Evolutionary conservation across 1,140 invertebrate species (phyloP), one percentile per base, ranked within the genome.

Genomic region (Oncopodura yosiiana): DNA sequence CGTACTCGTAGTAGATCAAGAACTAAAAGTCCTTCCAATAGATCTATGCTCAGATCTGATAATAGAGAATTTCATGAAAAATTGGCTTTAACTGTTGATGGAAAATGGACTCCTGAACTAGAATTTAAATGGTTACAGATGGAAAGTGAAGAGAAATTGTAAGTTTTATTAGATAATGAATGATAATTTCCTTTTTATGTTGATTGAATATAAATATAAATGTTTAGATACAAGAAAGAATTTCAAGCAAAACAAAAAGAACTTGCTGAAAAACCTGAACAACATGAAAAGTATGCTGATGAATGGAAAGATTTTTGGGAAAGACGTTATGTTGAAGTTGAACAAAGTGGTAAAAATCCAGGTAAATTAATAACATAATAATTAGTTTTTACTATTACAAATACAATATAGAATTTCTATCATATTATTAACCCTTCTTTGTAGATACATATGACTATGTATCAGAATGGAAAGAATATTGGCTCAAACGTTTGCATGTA

Each of bases 271-370:
- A 50, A 43, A 18, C 64, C 64, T 16, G 64, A 65, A 44, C 44
- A 55, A 5, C 62, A 65, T 50, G 58, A 58, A 3, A 49, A 27
- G 3, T 65, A 65, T 54, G 44, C 53, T 0, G 36, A 50, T 14
- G 62, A 65, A 30, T 65, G 64, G 64, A 32, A 27, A 11, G 36
- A 39, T 29, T 65, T 65, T 53, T 65, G 64, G 64, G 62, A 62
- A 37, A 34, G 19, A 18, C 54, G 62, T 11, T 62, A 60, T 26
- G 38, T 49, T 26, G 64, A 65, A 55, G 37, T 65, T 29, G 44
- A 61, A 49, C 32, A 50, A 12, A 2, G 41, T 26, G 64, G 64
- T 3, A 34, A 52, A 43, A 49, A 64, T 57, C 37, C 64, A 1
- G n/a, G n/a, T n/a, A n/a, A n/a, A n/a, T n/a, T n/a, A n/a, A n/a